A percentile compares a stretch with the other conserved stretches of the same genome.
These are phyloP conservation scores for Microhierax caerulescens DNA, from an alignment of 2,797 vertebrate genomes.

Conservation along the genomic window DNA sequence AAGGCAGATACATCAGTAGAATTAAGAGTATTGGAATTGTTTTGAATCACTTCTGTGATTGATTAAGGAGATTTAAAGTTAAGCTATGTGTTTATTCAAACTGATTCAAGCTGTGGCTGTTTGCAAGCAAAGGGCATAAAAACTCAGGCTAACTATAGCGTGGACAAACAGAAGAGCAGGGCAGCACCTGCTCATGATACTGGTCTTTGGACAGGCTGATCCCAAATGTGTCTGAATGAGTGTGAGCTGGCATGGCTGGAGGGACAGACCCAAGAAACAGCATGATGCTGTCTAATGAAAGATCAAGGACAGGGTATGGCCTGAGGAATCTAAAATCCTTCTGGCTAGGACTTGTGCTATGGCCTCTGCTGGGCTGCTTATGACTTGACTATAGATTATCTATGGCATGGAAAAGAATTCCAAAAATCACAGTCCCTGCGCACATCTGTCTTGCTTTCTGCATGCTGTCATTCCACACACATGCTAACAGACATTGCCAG, in stretches of 20 bases:
- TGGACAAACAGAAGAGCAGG: background rate
- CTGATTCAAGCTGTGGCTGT: background rate
- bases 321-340: background rate
- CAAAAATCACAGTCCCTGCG: fast-evolving
- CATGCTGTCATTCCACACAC: background rate
- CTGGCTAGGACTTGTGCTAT: background rate
- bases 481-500: background rate
- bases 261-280: background rate
- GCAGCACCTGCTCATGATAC: background rate
- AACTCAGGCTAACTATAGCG: background rate
- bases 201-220: background rate
- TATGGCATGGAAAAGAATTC: background rate
- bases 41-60: background rate
- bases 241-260: background rate
- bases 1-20: background rate
- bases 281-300: background rate
- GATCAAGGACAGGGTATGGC: background rate
- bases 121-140: background rate
- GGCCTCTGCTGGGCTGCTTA: background rate
- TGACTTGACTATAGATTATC: background rate
- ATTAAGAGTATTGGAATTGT: background rate
- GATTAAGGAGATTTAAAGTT: background rate
- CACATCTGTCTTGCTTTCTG: constrained; percentile 9
- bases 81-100: background rate
- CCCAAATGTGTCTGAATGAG: background rate